Percentiles rank a stretch among this genome's conserved stretches.
phyloP scores from a whole-genome alignment of 1,140 invertebrate genomes.

The Lasioglossum albipes region DNA sequence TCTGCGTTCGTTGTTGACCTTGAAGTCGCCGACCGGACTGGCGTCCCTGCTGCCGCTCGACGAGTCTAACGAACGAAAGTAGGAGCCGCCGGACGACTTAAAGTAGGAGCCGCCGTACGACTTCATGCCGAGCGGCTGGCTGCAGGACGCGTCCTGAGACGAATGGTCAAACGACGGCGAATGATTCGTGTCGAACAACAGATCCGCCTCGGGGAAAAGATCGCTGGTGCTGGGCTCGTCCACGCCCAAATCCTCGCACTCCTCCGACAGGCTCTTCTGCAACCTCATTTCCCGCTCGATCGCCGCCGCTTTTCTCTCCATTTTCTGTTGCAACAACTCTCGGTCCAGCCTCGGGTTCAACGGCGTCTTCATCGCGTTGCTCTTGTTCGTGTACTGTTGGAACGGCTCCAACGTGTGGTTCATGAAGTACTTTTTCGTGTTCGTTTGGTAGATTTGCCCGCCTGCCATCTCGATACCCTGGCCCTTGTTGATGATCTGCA shows the following conservation, averaged over 20 bases:
- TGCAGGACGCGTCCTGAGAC: constrained; percentile 77
- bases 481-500: constrained; percentile 78
- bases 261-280: constrained; percentile 87
- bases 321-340: constrained; percentile 71
- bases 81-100: constrained; percentile 66
- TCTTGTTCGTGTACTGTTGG: constrained; percentile 75
- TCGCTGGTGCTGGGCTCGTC: constrained; percentile 89
- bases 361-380: constrained; percentile 55
- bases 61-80: constrained; percentile 75
- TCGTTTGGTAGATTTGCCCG: constrained; percentile 72
- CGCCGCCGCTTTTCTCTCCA: constrained; percentile 79
- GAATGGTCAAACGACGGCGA: constrained; percentile 78
- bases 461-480: constrained; percentile 74
- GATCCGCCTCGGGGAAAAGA: constrained; percentile 87
- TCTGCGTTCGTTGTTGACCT: constrained; percentile 67
- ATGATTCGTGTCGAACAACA: constrained; percentile 83
- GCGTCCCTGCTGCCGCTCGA: constrained; percentile 75
- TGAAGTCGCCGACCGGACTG: constrained; percentile 71
- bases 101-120: constrained; percentile 70
- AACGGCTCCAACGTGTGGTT: constrained; percentile 75
- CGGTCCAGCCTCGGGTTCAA: constrained; percentile 68
- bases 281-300: constrained; percentile 82
- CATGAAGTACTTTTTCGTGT: constrained; percentile 77
- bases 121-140: constrained; percentile 73
- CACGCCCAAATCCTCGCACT: constrained; percentile 88